A percentile compares a stretch with the other conserved stretches of the same genome.
These are phyloP conservation scores for Ictidomys tridecemlineatus DNA, from an alignment of 2,113 vertebrate genomes.

Conservation along the genomic window DNA sequence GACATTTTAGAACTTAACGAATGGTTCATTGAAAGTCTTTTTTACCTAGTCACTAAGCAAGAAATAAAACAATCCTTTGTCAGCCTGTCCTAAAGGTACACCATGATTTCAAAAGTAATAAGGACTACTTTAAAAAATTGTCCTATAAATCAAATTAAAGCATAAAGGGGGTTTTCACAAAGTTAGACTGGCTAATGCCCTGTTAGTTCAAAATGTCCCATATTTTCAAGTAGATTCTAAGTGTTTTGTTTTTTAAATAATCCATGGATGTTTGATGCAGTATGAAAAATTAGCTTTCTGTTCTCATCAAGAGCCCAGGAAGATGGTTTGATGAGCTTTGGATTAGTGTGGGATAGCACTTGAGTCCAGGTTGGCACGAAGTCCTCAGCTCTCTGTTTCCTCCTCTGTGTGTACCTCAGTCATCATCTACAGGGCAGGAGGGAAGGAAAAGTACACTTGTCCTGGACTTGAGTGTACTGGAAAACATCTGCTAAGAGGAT, in stretches of 20 bases:
- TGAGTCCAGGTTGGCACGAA: background rate
- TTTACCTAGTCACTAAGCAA: background rate
- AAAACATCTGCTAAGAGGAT: background rate
- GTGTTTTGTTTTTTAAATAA: background rate
- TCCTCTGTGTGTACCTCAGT: background rate
- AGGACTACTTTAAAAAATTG: constrained; percentile 25
- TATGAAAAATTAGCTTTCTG: constrained; percentile 3
- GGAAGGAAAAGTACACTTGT: background rate
- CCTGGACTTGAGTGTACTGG: background rate
- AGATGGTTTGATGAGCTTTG: background rate
- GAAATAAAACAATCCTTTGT: background rate
- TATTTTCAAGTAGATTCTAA: constrained; percentile 3
- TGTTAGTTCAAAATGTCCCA: constrained; percentile 1
- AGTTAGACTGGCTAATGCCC: background rate
- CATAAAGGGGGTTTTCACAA: background rate
- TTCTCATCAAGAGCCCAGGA: background rate
- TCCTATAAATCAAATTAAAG: background rate
- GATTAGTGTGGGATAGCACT: background rate
- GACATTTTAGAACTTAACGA: background rate
- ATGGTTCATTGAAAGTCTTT: background rate
- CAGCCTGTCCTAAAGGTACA: background rate
- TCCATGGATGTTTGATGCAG: background rate
- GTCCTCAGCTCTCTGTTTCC: background rate
- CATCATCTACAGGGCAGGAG: background rate
- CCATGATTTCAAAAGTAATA: constrained; percentile 27